phyloP scores from a whole-genome alignment of 2,888 invertebrate species.

The Copidosoma aretas region DNA sequence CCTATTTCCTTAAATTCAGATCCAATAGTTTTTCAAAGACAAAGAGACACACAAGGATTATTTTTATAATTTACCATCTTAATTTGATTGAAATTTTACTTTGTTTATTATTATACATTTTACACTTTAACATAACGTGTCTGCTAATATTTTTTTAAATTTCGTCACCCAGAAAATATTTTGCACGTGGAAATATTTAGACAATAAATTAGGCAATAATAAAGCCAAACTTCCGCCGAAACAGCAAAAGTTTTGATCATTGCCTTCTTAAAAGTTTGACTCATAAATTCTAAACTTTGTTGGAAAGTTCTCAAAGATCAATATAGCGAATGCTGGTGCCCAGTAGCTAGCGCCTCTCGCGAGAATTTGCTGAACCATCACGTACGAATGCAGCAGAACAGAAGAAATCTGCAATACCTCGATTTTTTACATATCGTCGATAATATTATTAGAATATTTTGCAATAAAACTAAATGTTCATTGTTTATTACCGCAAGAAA shows the following conservation, averaged over 20 bases:
- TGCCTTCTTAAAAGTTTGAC: not conserved
- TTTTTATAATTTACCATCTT: too few relatives aligned
- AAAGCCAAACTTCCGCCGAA: not conserved
- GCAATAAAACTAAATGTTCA: too few relatives aligned
- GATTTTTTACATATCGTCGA: too few relatives aligned
- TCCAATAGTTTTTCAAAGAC: too few relatives aligned
- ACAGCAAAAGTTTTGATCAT: conserved; percentile 12
- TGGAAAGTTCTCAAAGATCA: conserved; percentile 24
- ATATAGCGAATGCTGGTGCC: conserved; percentile 29
- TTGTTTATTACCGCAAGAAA: too few relatives aligned
- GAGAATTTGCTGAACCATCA: not conserved
- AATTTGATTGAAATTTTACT: too few relatives aligned
- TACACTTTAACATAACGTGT: too few relatives aligned
- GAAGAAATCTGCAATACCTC: conserved; percentile 21
- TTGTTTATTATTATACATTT: too few relatives aligned
- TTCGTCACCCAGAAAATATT: not conserved
- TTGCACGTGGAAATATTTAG: not conserved
- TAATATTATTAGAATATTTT: too few relatives aligned
- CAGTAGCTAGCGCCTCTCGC: conserved; percentile 25
- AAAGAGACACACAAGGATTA: too few relatives aligned
- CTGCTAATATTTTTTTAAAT: not conserved
- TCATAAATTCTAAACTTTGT: conserved; percentile 20
- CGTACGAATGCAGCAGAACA: not conserved
- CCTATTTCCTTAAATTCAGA: too few relatives aligned
- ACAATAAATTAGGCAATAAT: conserved; percentile 2